Percentiles rank a stretch among this genome's conserved stretches.
Evolutionary conservation across 2,113 vertebrate species (phyloP).

Genomic region (Gallinago paraguaiae): DNA sequence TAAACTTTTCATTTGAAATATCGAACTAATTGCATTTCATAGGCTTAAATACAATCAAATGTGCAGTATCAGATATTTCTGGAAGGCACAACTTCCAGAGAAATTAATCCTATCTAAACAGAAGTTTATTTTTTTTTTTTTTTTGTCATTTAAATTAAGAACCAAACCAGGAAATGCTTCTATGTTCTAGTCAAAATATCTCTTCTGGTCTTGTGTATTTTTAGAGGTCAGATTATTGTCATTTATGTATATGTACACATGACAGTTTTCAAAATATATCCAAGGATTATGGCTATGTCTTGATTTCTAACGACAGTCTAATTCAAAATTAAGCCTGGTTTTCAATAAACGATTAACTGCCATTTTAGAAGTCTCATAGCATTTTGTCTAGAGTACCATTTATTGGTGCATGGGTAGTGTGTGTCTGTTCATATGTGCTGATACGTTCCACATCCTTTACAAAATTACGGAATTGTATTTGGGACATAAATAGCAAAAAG

Average conservation of each 20-base stretch:
- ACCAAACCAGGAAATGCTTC: neutral
- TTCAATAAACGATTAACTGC: neutral
- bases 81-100: neutral
- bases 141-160: neutral
- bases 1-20: constrained; percentile 13
- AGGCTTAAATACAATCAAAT: neutral
- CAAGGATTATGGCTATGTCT: neutral
- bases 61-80: neutral
- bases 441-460: neutral
- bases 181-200: neutral
- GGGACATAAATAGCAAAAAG: neutral
- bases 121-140: neutral
- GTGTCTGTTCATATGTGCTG: neutral
- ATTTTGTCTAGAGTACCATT: neutral
- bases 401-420: neutral
- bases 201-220: neutral
- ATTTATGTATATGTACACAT: neutral
- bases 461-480: neutral
- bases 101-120: neutral
- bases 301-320: neutral
- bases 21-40: constrained; percentile 21
- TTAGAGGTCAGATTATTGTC: neutral
- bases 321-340: neutral
- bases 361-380: neutral
- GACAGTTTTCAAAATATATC: neutral